Percentiles rank a stretch among this genome's conserved stretches.
Conservation (phyloP, 2,113 vertebrate species). For the Corythaeola cristata region DNA sequence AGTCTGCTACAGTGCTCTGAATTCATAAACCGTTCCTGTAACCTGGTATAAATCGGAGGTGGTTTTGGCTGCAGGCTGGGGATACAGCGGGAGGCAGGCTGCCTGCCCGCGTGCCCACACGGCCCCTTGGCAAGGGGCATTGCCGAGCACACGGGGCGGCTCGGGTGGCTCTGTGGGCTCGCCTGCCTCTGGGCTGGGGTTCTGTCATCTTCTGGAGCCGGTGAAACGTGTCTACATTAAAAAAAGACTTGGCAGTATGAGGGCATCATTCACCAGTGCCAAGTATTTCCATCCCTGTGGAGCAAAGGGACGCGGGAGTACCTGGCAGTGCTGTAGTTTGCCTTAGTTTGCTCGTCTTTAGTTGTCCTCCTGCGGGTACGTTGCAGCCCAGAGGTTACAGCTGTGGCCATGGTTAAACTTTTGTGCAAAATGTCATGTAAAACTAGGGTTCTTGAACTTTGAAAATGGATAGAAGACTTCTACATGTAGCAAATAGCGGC, state of each 20-base stretch:
- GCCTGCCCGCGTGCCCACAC: rapidly evolving
- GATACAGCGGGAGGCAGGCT: background rate
- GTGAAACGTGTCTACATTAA: background rate
- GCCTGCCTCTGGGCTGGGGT: rapidly evolving
- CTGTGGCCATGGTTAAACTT: background rate
- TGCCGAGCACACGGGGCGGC: rapidly evolving
- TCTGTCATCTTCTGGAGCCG: background rate
- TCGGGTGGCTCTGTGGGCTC: background rate
- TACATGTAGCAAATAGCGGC: background rate
- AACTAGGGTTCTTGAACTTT: background rate
- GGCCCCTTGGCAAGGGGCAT: background rate
- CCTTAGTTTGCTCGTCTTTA: background rate
- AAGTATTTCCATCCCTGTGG: background rate
- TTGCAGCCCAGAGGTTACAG: background rate
- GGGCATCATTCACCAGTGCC: background rate
- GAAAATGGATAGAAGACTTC: background rate
- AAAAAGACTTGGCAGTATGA: background rate
- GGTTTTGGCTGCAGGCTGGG: background rate
- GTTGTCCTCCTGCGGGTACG: background rate
- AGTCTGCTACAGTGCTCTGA: background rate
- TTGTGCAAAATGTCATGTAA: background rate
- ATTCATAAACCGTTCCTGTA: background rate
- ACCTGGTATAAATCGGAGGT: background rate
- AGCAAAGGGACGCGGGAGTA: rapidly evolving
- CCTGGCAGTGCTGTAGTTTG: background rate